These are phyloP conservation scores for Aspidoscelis tigris DNA, from an alignment of 2,113 vertebrate genomes.

Conservation along the genomic window DNA sequence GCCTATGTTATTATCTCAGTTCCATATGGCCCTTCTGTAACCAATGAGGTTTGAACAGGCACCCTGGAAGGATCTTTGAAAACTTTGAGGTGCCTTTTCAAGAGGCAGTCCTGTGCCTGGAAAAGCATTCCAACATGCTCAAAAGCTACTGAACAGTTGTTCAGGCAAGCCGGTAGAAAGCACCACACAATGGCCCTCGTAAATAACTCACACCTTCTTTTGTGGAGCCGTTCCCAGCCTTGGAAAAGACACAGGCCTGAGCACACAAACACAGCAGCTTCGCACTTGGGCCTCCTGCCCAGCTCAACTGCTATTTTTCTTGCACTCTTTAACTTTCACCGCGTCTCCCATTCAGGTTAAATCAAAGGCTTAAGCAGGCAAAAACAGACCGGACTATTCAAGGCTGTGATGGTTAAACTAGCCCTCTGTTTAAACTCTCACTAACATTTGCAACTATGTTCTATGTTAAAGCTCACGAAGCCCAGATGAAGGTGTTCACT, in stretches of 20 bases:
- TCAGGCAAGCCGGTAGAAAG: not conserved
- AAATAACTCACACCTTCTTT: slow-evolving; percentile 32
- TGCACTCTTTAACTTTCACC: slow-evolving; percentile 2
- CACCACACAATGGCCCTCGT: not conserved
- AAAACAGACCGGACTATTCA: not conserved
- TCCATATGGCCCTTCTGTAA: slow-evolving; percentile 9
- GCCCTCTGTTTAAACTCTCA: not conserved
- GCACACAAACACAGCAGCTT: not conserved
- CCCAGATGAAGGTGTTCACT: too few species aligned
- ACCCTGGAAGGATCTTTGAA: not conserved
- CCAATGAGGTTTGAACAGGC: not conserved
- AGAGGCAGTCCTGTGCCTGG: not conserved
- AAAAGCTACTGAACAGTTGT: not conserved
- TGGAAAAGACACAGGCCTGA: not conserved
- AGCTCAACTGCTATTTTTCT: too few species aligned
- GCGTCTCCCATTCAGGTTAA: not conserved
- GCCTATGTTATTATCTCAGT: too few species aligned
- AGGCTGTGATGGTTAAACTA: not conserved
- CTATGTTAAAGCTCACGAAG: not conserved
- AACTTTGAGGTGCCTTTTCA: not conserved
- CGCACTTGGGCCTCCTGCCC: not conserved
- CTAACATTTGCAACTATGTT: not conserved
- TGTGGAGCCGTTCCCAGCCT: not conserved
- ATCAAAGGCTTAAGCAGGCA: not conserved
- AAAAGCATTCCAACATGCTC: not conserved